Base-by-base conservation (phyloP, 2,113 vertebrate species). In the Chaetops frenatus region DNA sequence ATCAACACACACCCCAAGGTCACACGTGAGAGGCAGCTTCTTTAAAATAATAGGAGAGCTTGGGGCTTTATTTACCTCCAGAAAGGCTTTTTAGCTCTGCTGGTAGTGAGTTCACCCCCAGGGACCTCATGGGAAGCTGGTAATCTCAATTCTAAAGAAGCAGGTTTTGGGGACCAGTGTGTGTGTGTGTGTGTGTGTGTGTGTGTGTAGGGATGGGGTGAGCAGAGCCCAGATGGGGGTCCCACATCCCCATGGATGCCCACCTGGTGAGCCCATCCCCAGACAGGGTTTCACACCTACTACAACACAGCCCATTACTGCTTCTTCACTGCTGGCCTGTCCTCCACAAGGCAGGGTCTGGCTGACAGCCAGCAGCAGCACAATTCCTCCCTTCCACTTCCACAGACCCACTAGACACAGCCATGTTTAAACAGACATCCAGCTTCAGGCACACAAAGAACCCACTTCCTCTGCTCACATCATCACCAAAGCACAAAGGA, bases 1-100 rank as follows among this genome's bases (percentile, higher is more conserved):
- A 92, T 92, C 88, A 95, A 77, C 81, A 84, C 2, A 6, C 70
- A 53, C 58, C 36, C 58, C 85, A 92, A 96, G 94, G 94, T 96
- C 94, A 97, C 56, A 71, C 0, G 0, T 24, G 66, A 66, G 64
- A 87, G 82, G 71, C 66, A 87, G 81, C 45, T 90, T 58, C 79
- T 92, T 78, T 33, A 54, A 94, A 90, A 91, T 61, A 91, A 88
- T 7, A 87, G 78, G 65, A 83, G 64, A 92, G 56, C 48, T 91
- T 81, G 29, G 12, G 65, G 53, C 48, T 95, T 91, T 81, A 67
- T 92, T 94, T 91, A 64, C 48, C 31, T 82, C 80, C 57, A 78
- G 29, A 81, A 86, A 86, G 19, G 20, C 6, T 80, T 88, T 81
- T 58, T 40, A 54, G 71, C 13, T 70, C 50, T 60, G 28, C 45